Percentiles rank a stretch among this genome's conserved stretches.
Conservation (phyloP, 2,888 invertebrate species). For the Tipula helvola region DNA sequence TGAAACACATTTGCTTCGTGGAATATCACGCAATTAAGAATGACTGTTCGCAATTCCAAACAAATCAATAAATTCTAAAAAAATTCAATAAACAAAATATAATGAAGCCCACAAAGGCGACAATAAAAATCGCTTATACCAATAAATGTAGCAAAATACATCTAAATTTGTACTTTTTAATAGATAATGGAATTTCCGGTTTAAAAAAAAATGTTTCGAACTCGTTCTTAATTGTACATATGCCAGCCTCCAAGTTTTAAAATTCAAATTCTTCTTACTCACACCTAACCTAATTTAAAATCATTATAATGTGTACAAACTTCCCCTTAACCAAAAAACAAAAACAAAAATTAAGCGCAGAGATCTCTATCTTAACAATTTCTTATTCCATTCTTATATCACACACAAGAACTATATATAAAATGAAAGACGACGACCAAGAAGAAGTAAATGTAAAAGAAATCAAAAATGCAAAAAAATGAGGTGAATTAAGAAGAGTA, state of each 20-base stretch:
- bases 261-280: not conserved
- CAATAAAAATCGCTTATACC: no score
- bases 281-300: not conserved
- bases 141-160: no score
- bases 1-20: no score
- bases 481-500: slow-evolving; percentile 4
- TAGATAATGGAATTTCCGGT: not conserved
- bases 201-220: not conserved
- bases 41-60: no score
- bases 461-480: not conserved
- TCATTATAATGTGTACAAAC: not conserved
- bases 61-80: no score
- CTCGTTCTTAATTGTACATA: not conserved
- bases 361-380: not conserved
- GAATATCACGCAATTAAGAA: no score
- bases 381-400: not conserved
- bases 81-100: no score
- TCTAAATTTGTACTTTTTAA: not conserved
- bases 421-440: not conserved
- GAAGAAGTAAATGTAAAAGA: not conserved
- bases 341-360: not conserved
- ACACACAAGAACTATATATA: not conserved
- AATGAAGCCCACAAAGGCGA: no score
- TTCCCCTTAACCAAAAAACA: not conserved
- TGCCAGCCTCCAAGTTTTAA: not conserved